A percentile compares a stretch with the other conserved stretches of the same genome.
Conservation (phyloP, 2,113 vertebrate species). For the Pollachius pollachius region DNA sequence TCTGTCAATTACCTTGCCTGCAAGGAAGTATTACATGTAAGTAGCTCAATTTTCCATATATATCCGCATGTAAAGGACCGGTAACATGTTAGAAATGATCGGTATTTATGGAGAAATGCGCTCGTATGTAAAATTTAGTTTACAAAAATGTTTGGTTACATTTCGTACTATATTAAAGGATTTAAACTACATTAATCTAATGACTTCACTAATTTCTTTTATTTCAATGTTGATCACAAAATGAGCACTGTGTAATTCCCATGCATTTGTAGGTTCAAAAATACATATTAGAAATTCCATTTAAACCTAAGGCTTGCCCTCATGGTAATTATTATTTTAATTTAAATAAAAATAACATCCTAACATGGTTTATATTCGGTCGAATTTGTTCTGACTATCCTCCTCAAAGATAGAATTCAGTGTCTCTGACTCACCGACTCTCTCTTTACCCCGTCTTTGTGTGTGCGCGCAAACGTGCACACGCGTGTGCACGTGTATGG, state of each 20-base stretch:
- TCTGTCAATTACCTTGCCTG: constrained; percentile 96
- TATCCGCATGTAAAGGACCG: constrained; percentile 99
- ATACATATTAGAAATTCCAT: constrained; percentile 12
- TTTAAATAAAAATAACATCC: neutral
- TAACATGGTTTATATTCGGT: neutral
- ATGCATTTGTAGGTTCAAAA: constrained; percentile 1
- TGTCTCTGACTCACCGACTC: neutral
- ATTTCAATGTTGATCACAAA: constrained; percentile 33
- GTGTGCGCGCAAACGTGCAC: neutral
- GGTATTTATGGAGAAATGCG: constrained; percentile 99
- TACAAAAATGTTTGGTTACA: constrained; percentile 99
- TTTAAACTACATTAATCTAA: constrained; percentile 85
- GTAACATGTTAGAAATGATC: constrained; percentile 98
- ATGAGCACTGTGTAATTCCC: constrained; percentile 35
- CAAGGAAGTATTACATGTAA: constrained; percentile 93
- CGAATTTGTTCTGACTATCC: neutral
- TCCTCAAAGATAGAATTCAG: neutral
- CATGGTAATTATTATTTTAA: neutral
- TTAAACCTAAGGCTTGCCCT: neutral
- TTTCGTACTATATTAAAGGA: constrained; percentile 99
- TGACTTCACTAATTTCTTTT: constrained; percentile 86
- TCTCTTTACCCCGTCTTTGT: neutral
- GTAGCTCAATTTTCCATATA: constrained; percentile 99
- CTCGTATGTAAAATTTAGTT: constrained; percentile 99
- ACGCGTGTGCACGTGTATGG: neutral